Evolutionary conservation across 35 echinoderm and acorn worm genomes (phyloP).

Genomic region (Anneissia japonica): DNA sequence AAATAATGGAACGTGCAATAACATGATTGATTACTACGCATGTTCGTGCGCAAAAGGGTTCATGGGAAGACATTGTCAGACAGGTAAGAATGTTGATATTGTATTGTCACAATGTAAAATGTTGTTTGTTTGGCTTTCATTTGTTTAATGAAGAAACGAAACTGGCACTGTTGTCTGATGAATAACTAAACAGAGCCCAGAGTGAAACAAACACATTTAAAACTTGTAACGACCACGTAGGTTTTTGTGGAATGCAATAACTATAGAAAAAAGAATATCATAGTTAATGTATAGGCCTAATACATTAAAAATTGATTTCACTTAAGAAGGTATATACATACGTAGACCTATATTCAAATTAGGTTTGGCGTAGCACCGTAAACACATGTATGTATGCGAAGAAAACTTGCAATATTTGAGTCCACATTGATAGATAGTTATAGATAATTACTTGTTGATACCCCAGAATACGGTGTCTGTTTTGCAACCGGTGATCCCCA

Average conservation of each 20-base stretch:
- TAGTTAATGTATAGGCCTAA: no score
- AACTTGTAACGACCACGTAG: background rate
- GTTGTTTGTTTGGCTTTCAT: background rate
- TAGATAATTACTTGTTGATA: background rate
- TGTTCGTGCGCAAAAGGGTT: constrained; percentile 64
- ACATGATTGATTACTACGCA: constrained; percentile 61
- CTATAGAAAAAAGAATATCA: no score
- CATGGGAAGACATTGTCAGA: constrained; percentile 90
- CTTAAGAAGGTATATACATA: no score
- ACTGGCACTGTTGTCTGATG: background rate
- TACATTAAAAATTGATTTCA: no score
- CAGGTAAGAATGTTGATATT: constrained; percentile 34
- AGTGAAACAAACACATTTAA: background rate
- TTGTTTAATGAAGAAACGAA: background rate
- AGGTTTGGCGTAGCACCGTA: no score
- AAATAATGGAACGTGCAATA: constrained; percentile 75
- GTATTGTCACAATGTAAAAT: background rate
- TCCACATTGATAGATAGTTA: background rate
- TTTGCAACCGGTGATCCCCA: constrained; percentile 82
- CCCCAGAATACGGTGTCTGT: constrained; percentile 71
- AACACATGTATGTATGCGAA: no score
- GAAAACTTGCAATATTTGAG: background rate
- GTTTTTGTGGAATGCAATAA: background rate
- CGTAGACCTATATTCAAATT: no score
- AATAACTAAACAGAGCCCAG: background rate